Evolutionary conservation across 2,113 vertebrate genomes (phyloP).

Genomic region (Candoia aspera): DNA sequence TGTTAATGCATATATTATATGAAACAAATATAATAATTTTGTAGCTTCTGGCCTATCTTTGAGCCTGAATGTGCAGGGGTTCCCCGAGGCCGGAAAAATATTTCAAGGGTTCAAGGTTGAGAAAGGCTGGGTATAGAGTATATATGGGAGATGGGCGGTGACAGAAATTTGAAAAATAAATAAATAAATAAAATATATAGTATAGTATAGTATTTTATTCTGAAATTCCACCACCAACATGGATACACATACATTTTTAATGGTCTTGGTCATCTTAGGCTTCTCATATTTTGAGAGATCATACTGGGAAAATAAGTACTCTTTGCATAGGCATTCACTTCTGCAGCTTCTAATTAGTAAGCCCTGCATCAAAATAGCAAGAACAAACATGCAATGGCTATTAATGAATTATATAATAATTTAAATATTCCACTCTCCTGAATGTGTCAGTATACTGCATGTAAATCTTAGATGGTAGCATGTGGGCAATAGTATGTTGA

Average conservation of each 20-base stretch:
- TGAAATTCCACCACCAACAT: not conserved
- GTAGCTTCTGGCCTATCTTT: too few species aligned
- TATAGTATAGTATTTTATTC: not conserved
- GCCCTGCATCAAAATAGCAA: not conserved
- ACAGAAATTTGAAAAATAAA: too few species aligned
- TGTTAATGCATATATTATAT: not conserved
- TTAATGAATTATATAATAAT: not conserved
- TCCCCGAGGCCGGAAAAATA: too few species aligned
- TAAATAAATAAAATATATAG: too few species aligned
- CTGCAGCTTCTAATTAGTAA: not conserved
- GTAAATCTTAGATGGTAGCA: not conserved
- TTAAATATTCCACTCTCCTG: not conserved
- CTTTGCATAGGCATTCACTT: not conserved
- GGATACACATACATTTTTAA: not conserved
- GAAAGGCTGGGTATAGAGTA: too few species aligned
- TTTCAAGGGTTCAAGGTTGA: too few species aligned
- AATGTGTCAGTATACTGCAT: not conserved
- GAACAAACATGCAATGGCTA: not conserved
- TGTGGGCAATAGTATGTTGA: not conserved
- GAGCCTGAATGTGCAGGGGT: too few species aligned
- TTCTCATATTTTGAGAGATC: not conserved
- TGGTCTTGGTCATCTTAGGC: not conserved
- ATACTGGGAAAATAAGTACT: not conserved
- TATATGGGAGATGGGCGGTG: too few species aligned
- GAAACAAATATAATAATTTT: too few species aligned